Evolutionary conservation across 1,140 invertebrate species (phyloP).

Genomic region (Drosophila leontia): DNA sequence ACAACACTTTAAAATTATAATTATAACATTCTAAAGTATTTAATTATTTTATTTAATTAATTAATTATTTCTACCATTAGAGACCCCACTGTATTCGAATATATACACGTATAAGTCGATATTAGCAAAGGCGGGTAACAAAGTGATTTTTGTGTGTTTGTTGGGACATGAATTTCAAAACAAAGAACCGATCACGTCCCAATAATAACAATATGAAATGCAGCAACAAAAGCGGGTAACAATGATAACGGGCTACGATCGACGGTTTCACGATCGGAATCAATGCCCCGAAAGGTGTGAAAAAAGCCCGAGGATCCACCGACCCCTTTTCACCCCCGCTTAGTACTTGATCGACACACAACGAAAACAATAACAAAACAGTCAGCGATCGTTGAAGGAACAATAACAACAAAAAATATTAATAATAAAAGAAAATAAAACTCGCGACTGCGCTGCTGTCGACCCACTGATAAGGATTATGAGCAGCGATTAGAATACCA

Average conservation of each 20-base stretch:
- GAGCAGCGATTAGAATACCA: slow-evolving; percentile 45
- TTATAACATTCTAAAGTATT: background rate
- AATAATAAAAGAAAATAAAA: slow-evolving; percentile 7
- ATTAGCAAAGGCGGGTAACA: slow-evolving; percentile 24
- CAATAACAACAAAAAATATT: slow-evolving; percentile 3
- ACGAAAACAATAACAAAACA: slow-evolving; percentile 8
- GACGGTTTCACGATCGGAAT: slow-evolving; percentile 27
- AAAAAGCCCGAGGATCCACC: slow-evolving; percentile 20
- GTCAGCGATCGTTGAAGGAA: slow-evolving; percentile 1
- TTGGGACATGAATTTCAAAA: slow-evolving; percentile 44
- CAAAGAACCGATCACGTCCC: slow-evolving; percentile 47
- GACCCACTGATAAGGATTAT: slow-evolving; percentile 46
- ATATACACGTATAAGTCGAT: slow-evolving; percentile 42
- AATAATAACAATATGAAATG: slow-evolving; percentile 52
- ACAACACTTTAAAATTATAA: no score
- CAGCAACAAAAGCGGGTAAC: slow-evolving; percentile 46
- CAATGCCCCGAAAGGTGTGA: slow-evolving; percentile 50
- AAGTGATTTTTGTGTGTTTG: slow-evolving; percentile 31
- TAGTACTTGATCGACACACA: background rate
- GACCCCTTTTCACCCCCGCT: background rate
- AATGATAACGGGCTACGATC: slow-evolving; percentile 41
- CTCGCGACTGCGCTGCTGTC: slow-evolving; percentile 12
- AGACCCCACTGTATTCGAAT: slow-evolving; percentile 11
- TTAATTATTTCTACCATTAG: background rate
- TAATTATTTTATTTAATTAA: background rate